Evolutionary conservation across 2,113 vertebrate species (phyloP).

Genomic region (Takifugu bimaculatus): DNA sequence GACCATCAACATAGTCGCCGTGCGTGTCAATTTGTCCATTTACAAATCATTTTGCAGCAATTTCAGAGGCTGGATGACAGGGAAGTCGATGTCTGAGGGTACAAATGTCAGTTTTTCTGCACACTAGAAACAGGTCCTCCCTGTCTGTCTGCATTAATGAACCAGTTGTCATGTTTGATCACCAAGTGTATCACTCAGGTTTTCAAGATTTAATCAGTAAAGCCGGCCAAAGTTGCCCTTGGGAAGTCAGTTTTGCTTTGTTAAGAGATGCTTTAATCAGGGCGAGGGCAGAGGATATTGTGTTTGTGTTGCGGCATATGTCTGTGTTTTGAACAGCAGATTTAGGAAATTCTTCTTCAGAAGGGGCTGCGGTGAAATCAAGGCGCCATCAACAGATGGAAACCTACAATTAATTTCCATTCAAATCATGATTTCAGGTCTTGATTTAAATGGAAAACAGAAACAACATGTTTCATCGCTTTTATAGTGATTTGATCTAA

Average conservation of each 20-base stretch:
- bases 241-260: slow-evolving; percentile 85
- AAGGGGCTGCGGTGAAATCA: background rate
- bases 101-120: too few species aligned
- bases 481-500: too few species aligned
- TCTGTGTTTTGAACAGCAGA: too few species aligned
- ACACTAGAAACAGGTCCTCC: background rate
- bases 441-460: too few species aligned
- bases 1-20: too few species aligned
- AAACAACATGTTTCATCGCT: too few species aligned
- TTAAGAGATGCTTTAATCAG: slow-evolving; percentile 94
- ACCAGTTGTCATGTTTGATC: slow-evolving; percentile 67
- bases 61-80: too few species aligned
- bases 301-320: slow-evolving; percentile 31
- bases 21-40: too few species aligned
- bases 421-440: too few species aligned
- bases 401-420: background rate
- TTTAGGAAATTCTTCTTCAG: too few species aligned
- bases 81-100: too few species aligned
- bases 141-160: slow-evolving; percentile 43
- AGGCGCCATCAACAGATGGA: slow-evolving; percentile 30
- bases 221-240: slow-evolving; percentile 83
- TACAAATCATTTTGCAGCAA: too few species aligned
- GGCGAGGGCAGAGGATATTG: slow-evolving; percentile 79
- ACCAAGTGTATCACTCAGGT: slow-evolving; percentile 70
- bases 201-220: slow-evolving; percentile 86